Evolutionary conservation across 2,113 vertebrate species (phyloP).

Genomic region (Tyto alba): DNA sequence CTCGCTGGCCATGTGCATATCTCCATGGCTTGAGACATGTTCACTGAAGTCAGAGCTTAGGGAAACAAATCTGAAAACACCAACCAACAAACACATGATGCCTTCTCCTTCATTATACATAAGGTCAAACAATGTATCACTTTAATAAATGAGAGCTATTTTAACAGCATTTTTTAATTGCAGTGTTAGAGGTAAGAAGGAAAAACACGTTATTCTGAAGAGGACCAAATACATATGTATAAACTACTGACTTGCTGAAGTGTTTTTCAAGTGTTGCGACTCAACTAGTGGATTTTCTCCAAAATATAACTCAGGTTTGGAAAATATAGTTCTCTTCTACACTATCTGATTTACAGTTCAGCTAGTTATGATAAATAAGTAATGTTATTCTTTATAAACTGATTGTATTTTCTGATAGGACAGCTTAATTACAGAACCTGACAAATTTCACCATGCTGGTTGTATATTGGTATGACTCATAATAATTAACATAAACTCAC

Average conservation of each 20-base stretch:
- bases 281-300: background rate
- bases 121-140: background rate
- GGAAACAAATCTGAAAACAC: background rate
- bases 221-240: background rate
- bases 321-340: background rate
- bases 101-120: background rate
- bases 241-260: background rate
- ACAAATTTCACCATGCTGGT: background rate
- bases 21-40: fast-evolving
- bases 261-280: background rate
- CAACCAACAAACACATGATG: background rate
- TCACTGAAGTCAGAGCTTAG: background rate
- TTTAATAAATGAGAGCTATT: background rate
- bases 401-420: background rate
- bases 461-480: background rate
- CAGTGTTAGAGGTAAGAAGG: background rate
- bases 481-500: background rate
- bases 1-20: background rate
- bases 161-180: background rate
- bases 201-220: background rate
- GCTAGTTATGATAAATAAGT: background rate
- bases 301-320: background rate
- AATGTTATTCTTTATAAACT: background rate
- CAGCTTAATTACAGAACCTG: background rate
- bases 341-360: background rate